These are phyloP conservation scores for Xestia xanthographa DNA, from an alignment of 2,888 invertebrate genomes.

Conservation along the genomic window DNA sequence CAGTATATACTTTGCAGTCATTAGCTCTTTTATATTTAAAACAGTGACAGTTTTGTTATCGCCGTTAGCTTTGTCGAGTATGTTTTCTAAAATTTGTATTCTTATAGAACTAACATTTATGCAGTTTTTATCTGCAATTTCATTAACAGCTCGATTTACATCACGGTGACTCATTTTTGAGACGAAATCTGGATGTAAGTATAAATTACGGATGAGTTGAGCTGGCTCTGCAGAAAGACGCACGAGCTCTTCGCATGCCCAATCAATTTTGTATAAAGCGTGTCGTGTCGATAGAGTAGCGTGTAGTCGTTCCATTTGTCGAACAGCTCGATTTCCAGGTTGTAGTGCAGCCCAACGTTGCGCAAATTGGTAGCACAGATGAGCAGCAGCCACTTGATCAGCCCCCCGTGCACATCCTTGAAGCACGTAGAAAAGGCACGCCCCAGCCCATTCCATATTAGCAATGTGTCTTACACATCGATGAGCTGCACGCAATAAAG, in stretches of 20 bases:
- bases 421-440: conserved; percentile 88
- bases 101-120: conserved; percentile 87
- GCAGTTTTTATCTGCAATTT: conserved; percentile 88
- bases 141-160: conserved; percentile 86
- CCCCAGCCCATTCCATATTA: conserved; percentile 90
- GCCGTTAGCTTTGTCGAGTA: conserved; percentile 80
- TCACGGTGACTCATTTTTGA: conserved; percentile 85
- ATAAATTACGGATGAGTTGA: conserved; percentile 86
- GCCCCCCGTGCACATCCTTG: conserved; percentile 89
- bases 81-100: conserved; percentile 87
- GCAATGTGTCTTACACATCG: conserved; percentile 87
- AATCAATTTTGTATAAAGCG: conserved; percentile 86
- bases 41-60: conserved; percentile 75
- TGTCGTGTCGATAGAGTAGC: conserved; percentile 87
- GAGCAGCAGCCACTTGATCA: conserved; percentile 89
- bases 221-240: conserved; percentile 85
- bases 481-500: conserved; percentile 86
- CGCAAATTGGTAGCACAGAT: conserved; percentile 88
- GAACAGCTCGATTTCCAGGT: conserved; percentile 86
- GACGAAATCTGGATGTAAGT: conserved; percentile 85
- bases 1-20: conserved; percentile 87
- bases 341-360: conserved; percentile 87
- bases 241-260: conserved; percentile 87
- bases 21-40: conserved; percentile 81
- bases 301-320: conserved; percentile 88